Evolutionary conservation across 2,113 vertebrate species (phyloP).

Genomic region (Tachysurus fulvidraco): DNA sequence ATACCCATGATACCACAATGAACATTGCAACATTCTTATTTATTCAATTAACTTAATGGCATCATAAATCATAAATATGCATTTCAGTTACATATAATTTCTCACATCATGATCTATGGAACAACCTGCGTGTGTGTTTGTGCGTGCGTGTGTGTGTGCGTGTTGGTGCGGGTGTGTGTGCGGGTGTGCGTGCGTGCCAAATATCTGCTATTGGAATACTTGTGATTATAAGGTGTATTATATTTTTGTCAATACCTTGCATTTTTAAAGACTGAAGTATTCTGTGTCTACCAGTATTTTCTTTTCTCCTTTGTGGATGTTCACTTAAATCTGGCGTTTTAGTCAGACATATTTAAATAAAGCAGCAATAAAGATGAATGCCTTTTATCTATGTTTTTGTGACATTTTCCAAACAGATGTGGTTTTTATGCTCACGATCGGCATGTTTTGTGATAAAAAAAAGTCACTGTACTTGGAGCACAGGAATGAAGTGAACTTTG

Average conservation of each 20-base stretch:
- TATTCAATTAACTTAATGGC: constrained; percentile 46
- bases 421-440: background rate
- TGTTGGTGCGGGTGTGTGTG: constrained; percentile 25
- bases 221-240: constrained; percentile 60
- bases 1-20: constrained; percentile 22
- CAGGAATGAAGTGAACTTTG: background rate
- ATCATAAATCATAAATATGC: constrained; percentile 27
- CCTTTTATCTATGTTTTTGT: background rate
- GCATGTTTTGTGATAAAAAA: background rate
- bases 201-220: constrained; percentile 49
- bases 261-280: constrained; percentile 53
- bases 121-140: background rate
- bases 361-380: constrained; percentile 45
- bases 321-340: constrained; percentile 74
- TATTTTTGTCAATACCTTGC: constrained; percentile 60
- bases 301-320: constrained; percentile 56
- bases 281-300: constrained; percentile 54
- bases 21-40: constrained; percentile 43
- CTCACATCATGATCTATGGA: constrained; percentile 3
- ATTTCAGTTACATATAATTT: background rate
- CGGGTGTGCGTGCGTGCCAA: constrained; percentile 15
- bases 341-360: constrained; percentile 78
- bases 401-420: background rate
- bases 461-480: background rate
- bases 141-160: constrained; percentile 3